Base-by-base conservation (phyloP, 2,888 invertebrate species). In the Sarcophaga carnaria region DNA sequence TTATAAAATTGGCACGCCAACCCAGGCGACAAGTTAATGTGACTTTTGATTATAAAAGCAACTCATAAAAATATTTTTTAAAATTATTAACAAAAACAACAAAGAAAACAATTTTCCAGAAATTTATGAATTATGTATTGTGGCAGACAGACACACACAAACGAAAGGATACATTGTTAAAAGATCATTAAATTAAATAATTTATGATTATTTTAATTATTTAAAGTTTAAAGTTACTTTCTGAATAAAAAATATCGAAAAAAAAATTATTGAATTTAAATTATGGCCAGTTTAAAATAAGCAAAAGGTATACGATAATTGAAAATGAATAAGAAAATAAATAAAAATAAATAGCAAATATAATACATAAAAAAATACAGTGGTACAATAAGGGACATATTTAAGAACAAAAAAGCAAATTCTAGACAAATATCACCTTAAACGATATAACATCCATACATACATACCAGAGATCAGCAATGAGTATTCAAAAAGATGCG, bases 171-270 rank as follows among this genome's bases (percentile, higher is more conserved):
- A 54, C 17, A 54, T 54, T 54, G 54, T 54, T 54, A 54, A 54
- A 67, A 47, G 59, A 80, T 83, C 83, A 86, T 83, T 80, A 80
- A 80, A 74, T 79, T 80, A 67, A 66, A 75, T 78, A 77, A 86
- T 83, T 86, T 83, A 86, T 83, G 67, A 74, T 20, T 74, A 83
- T 83, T 83, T 77, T 74, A 59, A 14, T 37, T 37, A 37, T 37
- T 37, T 37, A 37, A 37, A 37, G 37, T 37, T 37, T 8, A 37
- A 37, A 37, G 37, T 37, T 37, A 10, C 37, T 8, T 37, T 37
- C 8, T 37, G 37, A 37, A 37, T 14, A 17, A 70, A 37, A 22
- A 62, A 54, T 22, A 63, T 37, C 37, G 2, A 17, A 69, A 49
- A 67, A 14, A 67, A 62, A 27, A 60, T n/a, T 80, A 72, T 45